Conservation (phyloP, 2,888 invertebrate species). For the Macrosiphum euphorbiae region DNA sequence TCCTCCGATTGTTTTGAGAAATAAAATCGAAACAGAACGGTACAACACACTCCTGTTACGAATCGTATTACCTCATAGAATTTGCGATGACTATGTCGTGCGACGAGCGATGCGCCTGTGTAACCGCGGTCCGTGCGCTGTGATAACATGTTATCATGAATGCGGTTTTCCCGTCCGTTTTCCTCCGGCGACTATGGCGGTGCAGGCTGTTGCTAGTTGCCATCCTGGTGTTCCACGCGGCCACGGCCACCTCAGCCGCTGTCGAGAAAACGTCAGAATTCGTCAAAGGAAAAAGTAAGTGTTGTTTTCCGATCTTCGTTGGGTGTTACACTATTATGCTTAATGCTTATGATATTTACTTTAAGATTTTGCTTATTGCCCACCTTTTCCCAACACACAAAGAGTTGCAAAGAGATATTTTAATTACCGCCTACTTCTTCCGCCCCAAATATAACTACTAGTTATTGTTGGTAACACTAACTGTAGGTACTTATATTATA, state of each 20-base stretch:
- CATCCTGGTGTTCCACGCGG: conserved; percentile 41
- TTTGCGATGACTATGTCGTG: conserved; percentile 26
- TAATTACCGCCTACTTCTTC: neutral
- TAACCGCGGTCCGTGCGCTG: conserved; percentile 51
- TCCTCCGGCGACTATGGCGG: conserved; percentile 63
- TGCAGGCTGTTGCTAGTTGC: conserved; percentile 60
- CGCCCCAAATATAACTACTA: neutral
- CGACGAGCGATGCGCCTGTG: conserved; percentile 36
- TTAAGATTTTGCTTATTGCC: neutral
- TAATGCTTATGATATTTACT: neutral
- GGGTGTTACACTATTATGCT: neutral
- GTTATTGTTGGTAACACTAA: neutral
- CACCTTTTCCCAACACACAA: neutral
- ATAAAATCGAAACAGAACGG: neutral
- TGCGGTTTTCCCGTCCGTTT: conserved; percentile 60
- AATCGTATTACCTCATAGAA: neutral
- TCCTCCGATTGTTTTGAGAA: neutral
- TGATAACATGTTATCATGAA: conserved; percentile 64
- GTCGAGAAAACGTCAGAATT: conserved; percentile 74
- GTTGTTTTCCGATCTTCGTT: neutral
- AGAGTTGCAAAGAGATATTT: conserved; percentile 58
- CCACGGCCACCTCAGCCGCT: conserved; percentile 34
- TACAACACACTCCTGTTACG: neutral
- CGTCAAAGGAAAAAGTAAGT: conserved; percentile 86
- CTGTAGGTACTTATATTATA: neutral